These are phyloP conservation scores for Toxotes jaculatrix DNA, from an alignment of 2,113 vertebrate species.

Conservation along the genomic window DNA sequence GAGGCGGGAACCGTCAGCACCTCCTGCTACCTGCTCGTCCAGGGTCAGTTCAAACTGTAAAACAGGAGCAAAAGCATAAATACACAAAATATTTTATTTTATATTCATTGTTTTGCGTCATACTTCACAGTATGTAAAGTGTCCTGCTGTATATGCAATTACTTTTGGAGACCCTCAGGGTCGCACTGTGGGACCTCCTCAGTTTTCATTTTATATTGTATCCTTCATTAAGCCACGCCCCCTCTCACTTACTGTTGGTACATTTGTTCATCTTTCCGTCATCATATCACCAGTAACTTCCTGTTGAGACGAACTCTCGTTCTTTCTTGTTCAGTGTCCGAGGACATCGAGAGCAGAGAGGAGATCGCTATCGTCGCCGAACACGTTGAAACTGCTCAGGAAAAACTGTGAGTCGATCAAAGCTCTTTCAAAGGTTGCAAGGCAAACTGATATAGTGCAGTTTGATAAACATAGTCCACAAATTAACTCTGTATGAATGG, in stretches of 20 bases:
- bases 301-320: not conserved
- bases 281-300: not conserved
- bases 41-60: conserved; percentile 80
- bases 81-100: not conserved
- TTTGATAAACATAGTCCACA: not conserved
- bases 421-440: not conserved
- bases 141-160: not conserved
- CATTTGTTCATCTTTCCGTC: not conserved
- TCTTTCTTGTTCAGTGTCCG: conserved; percentile 86
- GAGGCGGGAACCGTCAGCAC: conserved; percentile 95
- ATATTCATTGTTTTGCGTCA: not conserved
- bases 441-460: not conserved
- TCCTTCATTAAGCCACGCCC: fast-evolving
- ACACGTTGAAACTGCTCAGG: conserved; percentile 80
- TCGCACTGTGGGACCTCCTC: not conserved
- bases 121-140: not conserved
- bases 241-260: not conserved
- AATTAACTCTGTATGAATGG: no score
- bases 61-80: not conserved
- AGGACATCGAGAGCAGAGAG: conserved; percentile 94
- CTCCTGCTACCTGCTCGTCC: conserved; percentile 93
- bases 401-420: conserved; percentile 86
- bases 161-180: not conserved
- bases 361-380: conserved; percentile 71
- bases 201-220: not conserved